Evolutionary conservation across 2,113 vertebrate species (phyloP), one percentile per base, ranked within the genome.

Genomic region (Epinephelus moara): DNA sequence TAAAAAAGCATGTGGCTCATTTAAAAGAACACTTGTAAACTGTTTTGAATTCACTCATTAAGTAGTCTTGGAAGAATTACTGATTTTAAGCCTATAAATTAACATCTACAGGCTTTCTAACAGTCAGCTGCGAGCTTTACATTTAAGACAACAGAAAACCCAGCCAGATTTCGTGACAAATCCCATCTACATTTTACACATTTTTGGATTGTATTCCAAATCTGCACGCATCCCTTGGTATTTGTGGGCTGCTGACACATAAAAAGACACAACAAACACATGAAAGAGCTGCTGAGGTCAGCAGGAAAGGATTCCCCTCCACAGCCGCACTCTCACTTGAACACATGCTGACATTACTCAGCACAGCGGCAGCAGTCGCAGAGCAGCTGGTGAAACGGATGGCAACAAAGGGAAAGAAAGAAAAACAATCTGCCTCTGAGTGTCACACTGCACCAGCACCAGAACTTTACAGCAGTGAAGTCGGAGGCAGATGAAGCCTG

Each of bases 301-400:
- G 87, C 90, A 70, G 76, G 42, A 70, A 57, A 47, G 50, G 33
- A 17, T 59, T 81, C 63, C 75, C 30, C 86, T 6, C 66, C 78
- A 81, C 84, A 86, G 86, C 76, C 14, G 75, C 69, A 2, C 79
- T 82, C 75, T 84, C 88, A 68, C 86, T 82, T 59, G 13, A 84
- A 71, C 91, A 94, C 88, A 89, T 91, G 89, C 82, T 85, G 74
- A 62, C 84, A 82, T 91, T 83, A 86, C 76, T 93, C 91, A 85
- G 85, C 86, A 82, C 68, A 77, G 76, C 80, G 69, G 60, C 82
- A 86, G 80, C 83, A 73, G 85, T 70, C 82, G 68, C 74, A 50
- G 49, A 89, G 85, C 91, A 89, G 88, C 88, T 88, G 91, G 64
- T 64, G 30, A 55, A 76, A 63, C 30, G 23, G 79, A 49, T 40